Percentiles rank a stretch among this genome's conserved stretches.
Evolutionary conservation across 2,113 vertebrate genomes (phyloP).

Genomic region (Egretta garzetta): DNA sequence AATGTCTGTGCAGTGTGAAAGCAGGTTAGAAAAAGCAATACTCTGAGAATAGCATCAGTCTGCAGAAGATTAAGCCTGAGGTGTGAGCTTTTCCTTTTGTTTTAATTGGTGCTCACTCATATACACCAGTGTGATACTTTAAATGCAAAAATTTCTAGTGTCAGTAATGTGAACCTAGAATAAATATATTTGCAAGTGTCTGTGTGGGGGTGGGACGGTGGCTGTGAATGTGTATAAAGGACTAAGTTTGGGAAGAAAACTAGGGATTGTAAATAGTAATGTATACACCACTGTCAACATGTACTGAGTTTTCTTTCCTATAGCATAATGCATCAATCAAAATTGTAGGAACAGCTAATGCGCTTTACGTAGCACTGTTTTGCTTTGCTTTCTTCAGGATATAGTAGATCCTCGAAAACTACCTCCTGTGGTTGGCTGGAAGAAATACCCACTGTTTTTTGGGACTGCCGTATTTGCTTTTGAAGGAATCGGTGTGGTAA

Average conservation of each 20-base stretch:
- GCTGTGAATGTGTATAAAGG: not conserved
- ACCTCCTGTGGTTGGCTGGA: constrained; percentile 78
- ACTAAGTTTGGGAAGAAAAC: not conserved
- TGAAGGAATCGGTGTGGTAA: constrained; percentile 90
- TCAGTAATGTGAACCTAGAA: not conserved
- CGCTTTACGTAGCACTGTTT: not conserved
- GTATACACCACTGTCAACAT: not conserved
- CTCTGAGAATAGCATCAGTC: not conserved
- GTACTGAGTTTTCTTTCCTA: not conserved
- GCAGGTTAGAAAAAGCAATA: not conserved
- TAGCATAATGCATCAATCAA: not conserved
- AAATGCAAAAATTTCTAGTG: not conserved
- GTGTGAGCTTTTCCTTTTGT: not conserved
- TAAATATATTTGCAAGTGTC: not conserved
- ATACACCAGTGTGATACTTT: not conserved
- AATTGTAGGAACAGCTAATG: not conserved
- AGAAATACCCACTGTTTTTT: constrained; percentile 86
- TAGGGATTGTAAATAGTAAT: not conserved
- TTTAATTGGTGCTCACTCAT: not conserved
- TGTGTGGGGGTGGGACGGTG: not conserved
- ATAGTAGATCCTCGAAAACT: constrained; percentile 76
- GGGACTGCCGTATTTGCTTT: constrained; percentile 89
- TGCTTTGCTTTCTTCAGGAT: constrained; percentile 67
- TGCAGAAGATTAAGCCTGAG: not conserved
- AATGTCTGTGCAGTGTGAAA: not conserved